These are phyloP conservation scores for Thymelicus acteon DNA, from an alignment of 2,888 invertebrate species.

Conservation along the genomic window DNA sequence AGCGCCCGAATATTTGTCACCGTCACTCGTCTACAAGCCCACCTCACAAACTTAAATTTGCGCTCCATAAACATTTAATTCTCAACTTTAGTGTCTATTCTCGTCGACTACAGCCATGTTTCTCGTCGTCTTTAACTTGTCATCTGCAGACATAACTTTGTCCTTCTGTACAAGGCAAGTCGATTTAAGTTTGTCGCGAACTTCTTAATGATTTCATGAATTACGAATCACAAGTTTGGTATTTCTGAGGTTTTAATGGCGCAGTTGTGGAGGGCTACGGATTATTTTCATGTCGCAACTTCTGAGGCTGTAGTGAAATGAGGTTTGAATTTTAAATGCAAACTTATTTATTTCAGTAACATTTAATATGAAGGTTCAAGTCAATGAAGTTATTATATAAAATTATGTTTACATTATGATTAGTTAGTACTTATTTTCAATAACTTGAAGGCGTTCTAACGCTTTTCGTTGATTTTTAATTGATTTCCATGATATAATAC, in stretches of 20 bases:
- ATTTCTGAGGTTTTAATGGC: slow-evolving; percentile 48
- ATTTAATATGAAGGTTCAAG: neutral
- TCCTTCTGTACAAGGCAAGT: slow-evolving; percentile 60
- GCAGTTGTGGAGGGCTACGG: slow-evolving; percentile 37
- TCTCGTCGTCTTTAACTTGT: slow-evolving; percentile 3
- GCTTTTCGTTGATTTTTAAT: too few relatives aligned
- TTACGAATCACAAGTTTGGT: slow-evolving; percentile 55
- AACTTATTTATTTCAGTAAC: neutral
- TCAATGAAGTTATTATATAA: neutral
- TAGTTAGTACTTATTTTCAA: too few relatives aligned
- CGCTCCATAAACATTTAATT: slow-evolving; percentile 3
- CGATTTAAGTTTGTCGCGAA: slow-evolving; percentile 64
- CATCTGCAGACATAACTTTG: slow-evolving; percentile 45
- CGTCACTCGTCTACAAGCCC: slow-evolving; percentile 43
- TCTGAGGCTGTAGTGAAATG: slow-evolving; percentile 9
- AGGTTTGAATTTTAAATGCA: neutral
- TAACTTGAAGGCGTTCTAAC: too few relatives aligned
- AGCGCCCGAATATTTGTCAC: slow-evolving; percentile 48
- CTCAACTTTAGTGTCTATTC: neutral
- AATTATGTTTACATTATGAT: too few relatives aligned
- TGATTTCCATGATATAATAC: too few relatives aligned
- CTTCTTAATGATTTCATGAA: slow-evolving; percentile 66
- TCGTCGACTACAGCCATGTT: slow-evolving; percentile 3
- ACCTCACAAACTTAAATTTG: slow-evolving; percentile 19
- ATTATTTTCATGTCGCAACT: slow-evolving; percentile 25